A percentile compares a stretch with the other conserved stretches of the same genome.
These are phyloP conservation scores for Ennomos quercinarius DNA, from an alignment of 2,888 invertebrate genomes.

Conservation along the genomic window DNA sequence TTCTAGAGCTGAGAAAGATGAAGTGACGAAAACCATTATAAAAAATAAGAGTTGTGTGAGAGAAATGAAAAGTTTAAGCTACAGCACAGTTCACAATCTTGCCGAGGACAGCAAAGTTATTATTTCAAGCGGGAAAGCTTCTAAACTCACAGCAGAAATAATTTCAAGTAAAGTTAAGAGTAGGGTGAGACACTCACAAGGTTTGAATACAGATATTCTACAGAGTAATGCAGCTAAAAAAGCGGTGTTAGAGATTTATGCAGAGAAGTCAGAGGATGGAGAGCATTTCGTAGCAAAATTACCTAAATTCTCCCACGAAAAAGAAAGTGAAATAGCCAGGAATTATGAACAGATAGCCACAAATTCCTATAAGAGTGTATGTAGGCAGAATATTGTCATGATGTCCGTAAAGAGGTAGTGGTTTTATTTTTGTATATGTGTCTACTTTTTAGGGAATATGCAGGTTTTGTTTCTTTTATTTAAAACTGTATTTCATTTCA, in stretches of 20 bases:
- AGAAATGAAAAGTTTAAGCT: slow-evolving; percentile 34
- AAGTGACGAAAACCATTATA: slow-evolving; percentile 32
- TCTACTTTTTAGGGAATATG: slow-evolving; percentile 19
- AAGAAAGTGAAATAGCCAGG: slow-evolving; percentile 48
- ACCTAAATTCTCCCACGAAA: slow-evolving; percentile 65
- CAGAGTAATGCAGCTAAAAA: slow-evolving; percentile 72
- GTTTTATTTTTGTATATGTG: slow-evolving; percentile 21
- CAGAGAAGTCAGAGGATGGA: slow-evolving; percentile 56
- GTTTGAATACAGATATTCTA: slow-evolving; percentile 55
- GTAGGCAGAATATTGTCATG: slow-evolving; percentile 49
- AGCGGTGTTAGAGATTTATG: slow-evolving; percentile 73
- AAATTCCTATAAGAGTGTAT: slow-evolving; percentile 42
- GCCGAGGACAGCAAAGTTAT: slow-evolving; percentile 49
- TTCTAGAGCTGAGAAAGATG: slow-evolving; percentile 21
- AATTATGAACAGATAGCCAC: slow-evolving; percentile 47
- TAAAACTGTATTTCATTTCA: background rate
- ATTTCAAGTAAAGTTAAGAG: slow-evolving; percentile 13
- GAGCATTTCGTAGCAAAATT: slow-evolving; percentile 64
- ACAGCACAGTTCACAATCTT: slow-evolving; percentile 45
- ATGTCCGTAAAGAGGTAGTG: slow-evolving; percentile 49
- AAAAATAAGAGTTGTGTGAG: slow-evolving; percentile 2
- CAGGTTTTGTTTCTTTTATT: slow-evolving; percentile 10
- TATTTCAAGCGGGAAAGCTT: slow-evolving; percentile 31
- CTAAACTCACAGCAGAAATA: slow-evolving; percentile 3
- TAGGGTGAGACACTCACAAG: background rate